These are phyloP conservation scores for Acrobasis suavella DNA, from an alignment of 2,888 invertebrate species.

Conservation along the genomic window DNA sequence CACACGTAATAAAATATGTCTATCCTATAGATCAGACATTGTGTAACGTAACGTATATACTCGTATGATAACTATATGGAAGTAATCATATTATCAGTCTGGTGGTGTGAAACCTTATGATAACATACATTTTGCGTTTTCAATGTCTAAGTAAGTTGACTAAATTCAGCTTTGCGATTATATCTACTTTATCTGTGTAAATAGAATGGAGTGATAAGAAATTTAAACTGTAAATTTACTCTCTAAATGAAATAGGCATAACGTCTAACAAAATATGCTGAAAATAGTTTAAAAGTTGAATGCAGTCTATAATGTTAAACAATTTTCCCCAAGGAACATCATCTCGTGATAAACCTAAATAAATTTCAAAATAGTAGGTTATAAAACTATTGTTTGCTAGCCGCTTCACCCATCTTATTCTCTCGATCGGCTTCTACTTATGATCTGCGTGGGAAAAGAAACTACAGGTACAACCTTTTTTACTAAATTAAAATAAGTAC, in stretches of 20 bases:
- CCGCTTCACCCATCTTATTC: no score
- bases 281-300: no score
- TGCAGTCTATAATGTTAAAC: no score
- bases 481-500: no score
- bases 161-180: slow-evolving; percentile 1
- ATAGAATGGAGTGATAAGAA: neutral
- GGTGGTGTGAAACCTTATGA: neutral
- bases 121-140: neutral
- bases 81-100: neutral
- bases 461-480: no score
- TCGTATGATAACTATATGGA: neutral
- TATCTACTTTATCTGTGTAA: neutral
- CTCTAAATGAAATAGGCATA: neutral
- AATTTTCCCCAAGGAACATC: no score
- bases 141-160: neutral
- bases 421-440: no score
- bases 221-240: neutral
- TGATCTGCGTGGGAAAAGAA: no score
- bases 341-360: no score
- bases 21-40: neutral
- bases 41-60: neutral
- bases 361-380: no score
- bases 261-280: no score
- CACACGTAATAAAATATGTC: neutral
- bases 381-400: no score